Conservation (phyloP, 2,797 vertebrate genomes). For the Smutsia temminckii region DNA sequence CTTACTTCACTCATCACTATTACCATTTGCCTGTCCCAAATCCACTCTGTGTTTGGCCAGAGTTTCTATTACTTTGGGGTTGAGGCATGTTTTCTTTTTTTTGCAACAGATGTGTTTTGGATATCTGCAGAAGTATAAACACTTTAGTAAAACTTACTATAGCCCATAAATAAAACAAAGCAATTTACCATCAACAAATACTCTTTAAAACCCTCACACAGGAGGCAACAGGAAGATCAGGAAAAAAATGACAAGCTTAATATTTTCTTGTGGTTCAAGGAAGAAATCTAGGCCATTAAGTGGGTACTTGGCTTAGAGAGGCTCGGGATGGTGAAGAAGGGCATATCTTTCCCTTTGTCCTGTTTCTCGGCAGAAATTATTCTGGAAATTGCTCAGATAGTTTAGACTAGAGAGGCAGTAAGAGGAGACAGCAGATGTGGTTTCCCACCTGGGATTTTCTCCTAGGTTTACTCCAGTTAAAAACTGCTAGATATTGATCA, state of each 20-base stretch:
- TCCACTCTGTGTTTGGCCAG: constrained; percentile 25
- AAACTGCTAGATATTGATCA: not conserved
- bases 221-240: constrained; percentile 26
- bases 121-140: constrained; percentile 70
- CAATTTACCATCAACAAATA: constrained; percentile 63
- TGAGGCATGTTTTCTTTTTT: not conserved
- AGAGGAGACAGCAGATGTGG: not conserved
- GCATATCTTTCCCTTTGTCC: rapidly evolving
- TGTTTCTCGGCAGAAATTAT: rapidly evolving
- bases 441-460: not conserved
- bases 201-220: constrained; percentile 57
- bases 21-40: not conserved
- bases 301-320: not conserved
- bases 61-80: constrained; percentile 47
- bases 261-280: not conserved
- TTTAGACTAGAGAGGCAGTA: not conserved
- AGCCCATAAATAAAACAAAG: constrained; percentile 69
- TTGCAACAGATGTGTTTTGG: constrained; percentile 63
- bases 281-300: not conserved
- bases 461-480: not conserved
- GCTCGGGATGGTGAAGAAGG: not conserved
- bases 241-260: not conserved
- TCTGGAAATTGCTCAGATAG: not conserved
- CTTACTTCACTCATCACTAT: not conserved
- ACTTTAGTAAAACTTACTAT: constrained; percentile 60